These are phyloP conservation scores for Micoletzkya japonica DNA, from an alignment of 2,888 invertebrate species.

Conservation along the genomic window DNA sequence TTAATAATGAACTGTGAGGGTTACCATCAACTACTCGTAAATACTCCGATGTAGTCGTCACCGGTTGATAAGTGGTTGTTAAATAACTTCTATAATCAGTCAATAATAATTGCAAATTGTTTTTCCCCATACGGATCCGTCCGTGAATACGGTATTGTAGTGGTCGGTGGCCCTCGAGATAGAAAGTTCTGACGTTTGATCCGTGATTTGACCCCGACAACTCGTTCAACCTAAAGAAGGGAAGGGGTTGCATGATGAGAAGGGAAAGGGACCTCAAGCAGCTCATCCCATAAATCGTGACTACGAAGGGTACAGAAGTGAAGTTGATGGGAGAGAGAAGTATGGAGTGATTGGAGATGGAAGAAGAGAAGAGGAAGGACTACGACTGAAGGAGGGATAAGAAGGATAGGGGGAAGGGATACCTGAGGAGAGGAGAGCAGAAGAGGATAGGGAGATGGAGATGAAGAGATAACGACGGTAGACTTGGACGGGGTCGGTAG, in stretches of 20 bases:
- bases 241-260: not conserved
- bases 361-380: constrained; percentile 38
- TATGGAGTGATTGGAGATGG: constrained; percentile 37
- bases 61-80: no score
- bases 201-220: constrained; percentile 9
- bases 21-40: not conserved
- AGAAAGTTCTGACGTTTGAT: constrained; percentile 26
- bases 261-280: constrained; percentile 2
- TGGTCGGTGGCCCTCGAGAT: constrained; percentile 3
- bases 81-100: no score
- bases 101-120: no score
- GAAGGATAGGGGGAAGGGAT: not conserved
- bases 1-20: not conserved
- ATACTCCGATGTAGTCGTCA: not conserved
- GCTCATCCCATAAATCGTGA: constrained; percentile 43
- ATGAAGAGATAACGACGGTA: constrained; percentile 23
- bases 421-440: constrained; percentile 23
- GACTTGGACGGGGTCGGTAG: not conserved
- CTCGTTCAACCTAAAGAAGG: constrained; percentile 10
- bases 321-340: constrained; percentile 37
- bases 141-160: constrained; percentile 18
- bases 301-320: constrained; percentile 40
- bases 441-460: constrained; percentile 8
- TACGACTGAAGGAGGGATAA: constrained; percentile 22
- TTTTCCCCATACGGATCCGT: no score